Conservation (phyloP, 2,888 invertebrate genomes). For the Drosophila nr. medialis region DNA sequence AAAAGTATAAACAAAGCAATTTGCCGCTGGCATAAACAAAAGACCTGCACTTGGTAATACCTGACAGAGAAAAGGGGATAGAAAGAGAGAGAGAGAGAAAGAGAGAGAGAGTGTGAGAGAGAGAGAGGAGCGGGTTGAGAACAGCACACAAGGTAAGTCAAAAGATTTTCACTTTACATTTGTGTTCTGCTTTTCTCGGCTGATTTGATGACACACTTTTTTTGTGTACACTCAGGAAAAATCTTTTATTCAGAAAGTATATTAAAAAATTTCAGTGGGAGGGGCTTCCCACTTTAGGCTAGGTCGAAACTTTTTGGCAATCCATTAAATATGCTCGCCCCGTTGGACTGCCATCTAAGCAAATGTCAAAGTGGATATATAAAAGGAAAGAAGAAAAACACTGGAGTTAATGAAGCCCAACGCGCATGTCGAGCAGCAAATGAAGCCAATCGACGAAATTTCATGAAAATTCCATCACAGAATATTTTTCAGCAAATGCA, state of each 20-base stretch:
- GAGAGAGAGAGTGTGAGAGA: not conserved
- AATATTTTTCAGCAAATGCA: slow-evolving; percentile 13
- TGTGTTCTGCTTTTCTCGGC: not conserved
- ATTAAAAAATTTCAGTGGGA: no score
- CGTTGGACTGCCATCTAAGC: slow-evolving; percentile 34
- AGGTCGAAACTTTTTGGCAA: slow-evolving; percentile 54
- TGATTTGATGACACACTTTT: slow-evolving; percentile 38
- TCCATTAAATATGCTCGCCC: slow-evolving; percentile 67
- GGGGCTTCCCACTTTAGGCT: slow-evolving; percentile 9
- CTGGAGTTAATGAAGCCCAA: slow-evolving; percentile 73
- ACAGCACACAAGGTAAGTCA: slow-evolving; percentile 20
- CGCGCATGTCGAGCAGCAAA: slow-evolving; percentile 69
- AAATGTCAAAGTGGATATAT: slow-evolving; percentile 35
- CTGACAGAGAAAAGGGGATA: slow-evolving; percentile 2
- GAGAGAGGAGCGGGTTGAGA: not conserved
- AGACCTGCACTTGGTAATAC: slow-evolving; percentile 33
- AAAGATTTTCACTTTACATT: slow-evolving; percentile 23
- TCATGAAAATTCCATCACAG: slow-evolving; percentile 14
- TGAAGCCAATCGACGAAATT: slow-evolving; percentile 67
- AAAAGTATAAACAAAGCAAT: slow-evolving; percentile 66
- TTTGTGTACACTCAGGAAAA: not conserved
- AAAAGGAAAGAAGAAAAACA: slow-evolving; percentile 4
- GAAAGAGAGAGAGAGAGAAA: not conserved
- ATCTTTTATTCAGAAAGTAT: not conserved
- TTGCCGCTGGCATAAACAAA: slow-evolving; percentile 65